These are phyloP conservation scores for Kryptopterus vitreolus DNA, from an alignment of 2,797 vertebrate genomes.

Conservation along the genomic window DNA sequence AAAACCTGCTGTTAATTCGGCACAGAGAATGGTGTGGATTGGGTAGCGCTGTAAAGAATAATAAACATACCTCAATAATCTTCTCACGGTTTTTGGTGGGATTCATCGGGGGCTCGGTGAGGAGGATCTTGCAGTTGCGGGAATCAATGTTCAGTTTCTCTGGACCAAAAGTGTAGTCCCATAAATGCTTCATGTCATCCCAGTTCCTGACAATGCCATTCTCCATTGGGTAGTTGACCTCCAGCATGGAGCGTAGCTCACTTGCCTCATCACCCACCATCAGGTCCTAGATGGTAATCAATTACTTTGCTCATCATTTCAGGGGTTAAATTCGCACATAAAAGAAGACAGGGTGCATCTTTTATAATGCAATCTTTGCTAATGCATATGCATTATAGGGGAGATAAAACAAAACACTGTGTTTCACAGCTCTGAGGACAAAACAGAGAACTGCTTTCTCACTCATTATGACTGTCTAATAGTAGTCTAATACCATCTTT, in stretches of 20 bases:
- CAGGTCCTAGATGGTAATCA: slow-evolving; percentile 75
- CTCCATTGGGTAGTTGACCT: slow-evolving; percentile 91
- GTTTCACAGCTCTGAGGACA: neutral
- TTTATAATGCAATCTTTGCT: neutral
- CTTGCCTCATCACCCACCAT: slow-evolving; percentile 91
- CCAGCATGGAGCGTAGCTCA: slow-evolving; percentile 87
- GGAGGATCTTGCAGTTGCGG: slow-evolving; percentile 87
- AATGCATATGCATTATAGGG: neutral
- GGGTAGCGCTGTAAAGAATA: neutral
- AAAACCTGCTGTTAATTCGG: neutral
- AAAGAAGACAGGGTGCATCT: neutral
- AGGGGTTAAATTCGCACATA: neutral
- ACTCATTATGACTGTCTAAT: neutral
- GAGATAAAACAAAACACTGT: neutral
- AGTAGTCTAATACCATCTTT: neutral
- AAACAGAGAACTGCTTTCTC: neutral
- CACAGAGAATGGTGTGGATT: neutral
- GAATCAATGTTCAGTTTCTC: slow-evolving; percentile 90
- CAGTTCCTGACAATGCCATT: slow-evolving; percentile 89
- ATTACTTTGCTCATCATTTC: neutral
- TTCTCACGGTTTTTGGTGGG: slow-evolving; percentile 90
- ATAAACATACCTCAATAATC: slow-evolving; percentile 80
- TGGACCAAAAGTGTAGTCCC: slow-evolving; percentile 90
- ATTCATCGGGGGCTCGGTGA: slow-evolving; percentile 90
- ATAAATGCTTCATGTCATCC: slow-evolving; percentile 92